phyloP scores from a whole-genome alignment of 2,888 invertebrate species.

The Habroteleia sp. region DNA sequence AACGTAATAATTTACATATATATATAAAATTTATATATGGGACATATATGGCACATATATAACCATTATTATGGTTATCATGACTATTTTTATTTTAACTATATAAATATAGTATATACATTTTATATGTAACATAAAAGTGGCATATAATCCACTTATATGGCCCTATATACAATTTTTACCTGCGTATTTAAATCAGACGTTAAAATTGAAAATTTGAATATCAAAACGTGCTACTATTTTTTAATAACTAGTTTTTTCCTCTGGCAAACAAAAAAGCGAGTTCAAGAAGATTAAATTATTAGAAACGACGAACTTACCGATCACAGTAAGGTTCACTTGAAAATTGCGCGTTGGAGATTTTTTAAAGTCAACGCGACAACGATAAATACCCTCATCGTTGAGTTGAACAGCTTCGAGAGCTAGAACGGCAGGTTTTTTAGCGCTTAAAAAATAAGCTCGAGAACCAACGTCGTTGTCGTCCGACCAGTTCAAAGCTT shows the following conservation, averaged over 20 bases:
- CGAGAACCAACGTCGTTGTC: constrained; percentile 88
- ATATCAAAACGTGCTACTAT: too few relatives aligned
- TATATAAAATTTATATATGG: too few relatives aligned
- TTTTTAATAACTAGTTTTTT: constrained; percentile 13
- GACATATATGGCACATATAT: too few relatives aligned
- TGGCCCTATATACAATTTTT: too few relatives aligned
- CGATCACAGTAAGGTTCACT: constrained; percentile 83
- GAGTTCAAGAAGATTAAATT: constrained; percentile 27
- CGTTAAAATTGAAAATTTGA: too few relatives aligned
- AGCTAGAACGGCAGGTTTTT: constrained; percentile 88
- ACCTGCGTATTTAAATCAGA: too few relatives aligned
- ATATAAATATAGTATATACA: too few relatives aligned
- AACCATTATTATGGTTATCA: too few relatives aligned
- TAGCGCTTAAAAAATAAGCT: constrained; percentile 88
- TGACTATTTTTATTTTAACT: too few relatives aligned
- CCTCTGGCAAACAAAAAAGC: constrained; percentile 6
- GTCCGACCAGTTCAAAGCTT: constrained; percentile 91
- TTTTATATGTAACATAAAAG: too few relatives aligned
- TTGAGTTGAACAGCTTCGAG: constrained; percentile 87
- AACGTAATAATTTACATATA: too few relatives aligned
- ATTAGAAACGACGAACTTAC: constrained; percentile 75
- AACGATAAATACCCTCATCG: constrained; percentile 92
- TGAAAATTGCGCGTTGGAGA: constrained; percentile 84
- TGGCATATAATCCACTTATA: too few relatives aligned
- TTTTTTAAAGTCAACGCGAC: constrained; percentile 94